A percentile compares a stretch with the other conserved stretches of the same genome.
These are phyloP conservation scores for Rhinella marina DNA, from an alignment of 2,797 vertebrate genomes.

Conservation along the genomic window DNA sequence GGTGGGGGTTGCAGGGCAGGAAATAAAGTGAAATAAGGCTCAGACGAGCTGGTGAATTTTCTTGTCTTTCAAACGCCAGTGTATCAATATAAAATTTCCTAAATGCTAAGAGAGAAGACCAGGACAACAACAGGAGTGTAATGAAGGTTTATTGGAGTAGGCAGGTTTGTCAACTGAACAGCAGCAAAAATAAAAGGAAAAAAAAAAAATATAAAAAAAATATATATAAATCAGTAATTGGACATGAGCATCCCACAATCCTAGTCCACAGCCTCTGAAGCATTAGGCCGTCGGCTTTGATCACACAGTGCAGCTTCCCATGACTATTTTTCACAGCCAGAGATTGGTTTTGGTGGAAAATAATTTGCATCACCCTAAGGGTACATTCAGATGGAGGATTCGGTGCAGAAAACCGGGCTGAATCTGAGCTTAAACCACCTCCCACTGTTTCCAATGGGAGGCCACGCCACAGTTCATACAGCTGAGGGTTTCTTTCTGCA, in stretches of 20 bases:
- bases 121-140: constrained; percentile 79
- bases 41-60: background rate
- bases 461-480: no score
- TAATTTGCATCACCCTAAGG: no score
- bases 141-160: constrained; percentile 79
- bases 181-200: constrained; percentile 71
- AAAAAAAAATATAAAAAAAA: background rate
- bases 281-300: background rate
- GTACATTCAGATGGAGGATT: no score
- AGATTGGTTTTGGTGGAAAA: background rate
- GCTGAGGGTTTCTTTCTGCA: no score
- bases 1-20: no score
- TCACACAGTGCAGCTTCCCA: background rate
- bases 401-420: no score
- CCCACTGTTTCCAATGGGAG: no score
- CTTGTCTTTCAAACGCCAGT: background rate
- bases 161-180: constrained; percentile 76
- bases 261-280: constrained; percentile 23
- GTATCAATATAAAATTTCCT: background rate
- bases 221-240: background rate
- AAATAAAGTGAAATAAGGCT: no score
- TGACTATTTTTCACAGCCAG: background rate
- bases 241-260: constrained; percentile 26
- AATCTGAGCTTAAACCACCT: no score
- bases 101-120: constrained; percentile 74